These are phyloP conservation scores for Anabas testudineus DNA, from an alignment of 2,797 vertebrate species.

Conservation along the genomic window DNA sequence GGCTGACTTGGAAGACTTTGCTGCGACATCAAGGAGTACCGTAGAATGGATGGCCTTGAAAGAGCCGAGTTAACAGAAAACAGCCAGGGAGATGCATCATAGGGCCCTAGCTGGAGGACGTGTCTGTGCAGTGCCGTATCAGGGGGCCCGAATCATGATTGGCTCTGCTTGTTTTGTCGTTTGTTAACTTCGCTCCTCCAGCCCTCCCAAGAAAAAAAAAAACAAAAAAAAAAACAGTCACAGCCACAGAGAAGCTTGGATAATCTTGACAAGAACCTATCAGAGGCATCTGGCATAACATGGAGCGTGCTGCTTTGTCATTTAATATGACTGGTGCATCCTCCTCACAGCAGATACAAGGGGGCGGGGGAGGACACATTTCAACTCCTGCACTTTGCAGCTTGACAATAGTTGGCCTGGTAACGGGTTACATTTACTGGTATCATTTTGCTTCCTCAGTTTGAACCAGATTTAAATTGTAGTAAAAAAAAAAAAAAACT, in stretches of 20 bases:
- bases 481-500: too few species aligned
- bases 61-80: conserved; percentile 83
- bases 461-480: too few species aligned
- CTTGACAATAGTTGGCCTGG: conserved; percentile 6
- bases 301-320: conserved; percentile 44
- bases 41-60: conserved; percentile 81
- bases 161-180: conserved; percentile 76
- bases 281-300: conserved; percentile 66
- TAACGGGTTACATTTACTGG: conserved; percentile 1
- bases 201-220: conserved; percentile 24
- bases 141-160: conserved; percentile 70
- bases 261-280: conserved; percentile 69
- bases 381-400: conserved; percentile 8
- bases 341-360: conserved; percentile 17
- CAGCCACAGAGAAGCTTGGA: conserved; percentile 57
- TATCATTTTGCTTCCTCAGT: neutral
- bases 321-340: conserved; percentile 56
- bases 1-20: conserved; percentile 67
- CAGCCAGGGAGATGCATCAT: conserved; percentile 79
- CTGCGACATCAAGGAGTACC: conserved; percentile 62
- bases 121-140: conserved; percentile 59
- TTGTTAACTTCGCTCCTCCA: conserved; percentile 69
- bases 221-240: conserved; percentile 52
- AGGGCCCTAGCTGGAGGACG: conserved; percentile 67
- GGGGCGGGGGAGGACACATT: neutral